Percentiles rank a stretch among this genome's conserved stretches.
These are phyloP conservation scores for Oscheius sp. DNA, from an alignment of 2,888 invertebrate genomes.

Conservation along the genomic window DNA sequence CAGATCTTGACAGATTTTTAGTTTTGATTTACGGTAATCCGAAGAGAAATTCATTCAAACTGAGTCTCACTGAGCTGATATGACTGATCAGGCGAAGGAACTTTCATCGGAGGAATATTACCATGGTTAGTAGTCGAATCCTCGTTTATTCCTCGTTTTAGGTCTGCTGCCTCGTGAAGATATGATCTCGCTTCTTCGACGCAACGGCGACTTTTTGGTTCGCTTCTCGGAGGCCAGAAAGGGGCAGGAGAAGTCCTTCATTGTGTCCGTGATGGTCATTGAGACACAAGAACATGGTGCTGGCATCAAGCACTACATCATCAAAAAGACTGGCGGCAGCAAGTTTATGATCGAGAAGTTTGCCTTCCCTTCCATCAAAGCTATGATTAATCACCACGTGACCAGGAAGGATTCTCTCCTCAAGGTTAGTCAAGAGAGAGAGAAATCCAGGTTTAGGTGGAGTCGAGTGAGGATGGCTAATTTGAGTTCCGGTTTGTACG, in stretches of 20 bases:
- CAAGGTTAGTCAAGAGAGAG: too few species aligned
- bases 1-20: too few species aligned
- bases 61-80: too few species aligned
- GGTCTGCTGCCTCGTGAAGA: slow-evolving; percentile 59
- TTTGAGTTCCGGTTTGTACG: too few species aligned
- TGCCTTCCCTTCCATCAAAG: slow-evolving; percentile 32
- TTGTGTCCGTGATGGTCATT: slow-evolving; percentile 52
- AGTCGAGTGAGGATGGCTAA: too few species aligned
- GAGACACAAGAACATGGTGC: slow-evolving; percentile 40
- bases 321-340: slow-evolving; percentile 14
- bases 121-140: too few species aligned
- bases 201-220: slow-evolving; percentile 53
- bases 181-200: slow-evolving; percentile 50
- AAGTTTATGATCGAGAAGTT: slow-evolving; percentile 40
- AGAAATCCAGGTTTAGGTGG: too few species aligned
- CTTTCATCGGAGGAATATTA: not conserved
- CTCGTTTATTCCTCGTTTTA: too few species aligned
- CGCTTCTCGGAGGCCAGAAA: slow-evolving; percentile 48
- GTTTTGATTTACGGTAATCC: too few species aligned
- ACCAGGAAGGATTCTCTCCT: slow-evolving; percentile 19
- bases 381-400: slow-evolving; percentile 33
- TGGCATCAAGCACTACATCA: slow-evolving; percentile 45
- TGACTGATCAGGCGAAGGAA: too few species aligned
- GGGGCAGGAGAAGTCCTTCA: slow-evolving; percentile 43
- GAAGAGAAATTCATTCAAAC: too few species aligned